Base-by-base conservation (phyloP, 2,888 invertebrate genomes). In the Drosophila barbarae region DNA sequence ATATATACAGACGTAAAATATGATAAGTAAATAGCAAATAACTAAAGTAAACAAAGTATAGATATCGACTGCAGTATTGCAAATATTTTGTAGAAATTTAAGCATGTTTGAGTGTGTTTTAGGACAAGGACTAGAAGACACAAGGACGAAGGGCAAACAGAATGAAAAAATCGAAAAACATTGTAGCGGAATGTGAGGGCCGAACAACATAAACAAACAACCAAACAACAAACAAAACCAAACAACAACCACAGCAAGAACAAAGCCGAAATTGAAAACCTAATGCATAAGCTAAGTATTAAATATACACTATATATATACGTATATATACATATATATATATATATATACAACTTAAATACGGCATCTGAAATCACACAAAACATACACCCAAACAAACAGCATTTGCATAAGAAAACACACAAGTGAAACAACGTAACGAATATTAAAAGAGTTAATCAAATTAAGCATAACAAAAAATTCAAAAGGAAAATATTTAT, bases 71-170 rank as follows among this genome's bases (percentile, higher is more conserved):
- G 87, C 87, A 87, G 77, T 81, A 86, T 86, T 87, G 87, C 87
- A 87, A 87, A 86, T 87, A 87, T 87, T 87, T 87, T 87, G 86
- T 87, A 87, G 87, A 86, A 74, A 76, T 87, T 87, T 87, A 87
- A 87, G 87, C 73, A 78, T 83, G 84, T 84, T 86, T 75, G 76
- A 76, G 73, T 74, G 78, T 75, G 77, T 76, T 77, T 77, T 75
- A 73, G 59, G 59, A 72, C 67, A 69, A 69, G 72, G 68, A 71
- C 69, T 63, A 73, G 42, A 30, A 65, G 59, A 46, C 44, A 60
- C 65, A 53, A 65, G 34, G 28, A 56, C 49, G 41, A 60, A 71
- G 38, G 54, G 49, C 63, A 71, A 67, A 76, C 64, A 70, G 68
- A 59, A 72, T 63, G 61, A 51, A 51, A 61, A 63, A 63, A 63